A percentile compares a stretch with the other conserved stretches of the same genome.
phyloP scores from a whole-genome alignment of 2,113 vertebrate genomes.

The Oncorhynchus mykiss region DNA sequence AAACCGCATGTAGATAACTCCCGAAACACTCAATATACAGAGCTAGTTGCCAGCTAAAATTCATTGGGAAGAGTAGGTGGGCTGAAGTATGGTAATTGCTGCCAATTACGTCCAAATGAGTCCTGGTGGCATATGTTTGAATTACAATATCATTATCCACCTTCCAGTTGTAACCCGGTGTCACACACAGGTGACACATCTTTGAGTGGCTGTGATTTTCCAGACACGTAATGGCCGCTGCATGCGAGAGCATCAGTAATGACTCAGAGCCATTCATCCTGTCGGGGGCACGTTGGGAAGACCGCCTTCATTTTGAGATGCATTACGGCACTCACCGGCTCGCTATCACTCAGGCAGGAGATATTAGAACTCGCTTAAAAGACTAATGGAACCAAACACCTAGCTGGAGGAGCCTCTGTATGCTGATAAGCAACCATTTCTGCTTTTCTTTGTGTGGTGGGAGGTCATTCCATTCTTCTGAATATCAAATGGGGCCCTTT shows the following conservation, averaged over 20 bases:
- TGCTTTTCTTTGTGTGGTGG: no score
- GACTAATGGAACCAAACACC: conserved; percentile 57
- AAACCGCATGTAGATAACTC: background rate
- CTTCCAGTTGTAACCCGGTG: no score
- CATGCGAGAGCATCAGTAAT: conserved; percentile 31
- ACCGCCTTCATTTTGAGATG: conserved; percentile 62
- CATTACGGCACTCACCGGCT: conserved; percentile 58
- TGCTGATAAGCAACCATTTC: background rate
- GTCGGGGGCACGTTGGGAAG: conserved; percentile 46
- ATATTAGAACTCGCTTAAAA: conserved; percentile 54
- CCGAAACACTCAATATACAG: no score
- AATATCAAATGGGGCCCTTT: conserved; percentile 10
- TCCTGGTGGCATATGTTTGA: no score
- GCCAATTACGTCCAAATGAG: no score
- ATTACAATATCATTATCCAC: no score
- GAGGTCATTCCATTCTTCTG: conserved; percentile 17
- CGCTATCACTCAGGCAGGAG: conserved; percentile 51
- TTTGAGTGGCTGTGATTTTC: conserved; percentile 24
- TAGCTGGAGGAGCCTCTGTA: conserved; percentile 28
- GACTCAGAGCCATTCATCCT: conserved; percentile 55
- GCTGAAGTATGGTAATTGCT: no score
- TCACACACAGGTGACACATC: background rate
- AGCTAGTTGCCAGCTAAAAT: no score
- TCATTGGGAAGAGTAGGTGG: no score
- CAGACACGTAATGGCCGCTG: conserved; percentile 14